Conservation (phyloP, 2,888 invertebrate species). For the Torymus texanus region DNA sequence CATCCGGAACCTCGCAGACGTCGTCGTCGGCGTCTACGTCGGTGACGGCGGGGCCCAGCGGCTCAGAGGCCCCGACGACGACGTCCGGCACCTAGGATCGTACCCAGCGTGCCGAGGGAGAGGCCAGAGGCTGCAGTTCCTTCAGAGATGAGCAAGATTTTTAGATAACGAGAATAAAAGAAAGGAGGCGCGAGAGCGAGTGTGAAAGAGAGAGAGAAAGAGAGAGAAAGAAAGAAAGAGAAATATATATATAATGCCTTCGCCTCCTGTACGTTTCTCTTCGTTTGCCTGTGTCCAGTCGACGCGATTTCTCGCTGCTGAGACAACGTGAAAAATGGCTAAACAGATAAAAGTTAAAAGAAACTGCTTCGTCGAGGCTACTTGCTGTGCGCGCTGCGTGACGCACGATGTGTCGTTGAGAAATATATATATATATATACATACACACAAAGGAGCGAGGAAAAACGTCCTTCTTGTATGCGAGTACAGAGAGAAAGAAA, state of each 20-base stretch:
- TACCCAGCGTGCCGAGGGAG: conserved; percentile 51
- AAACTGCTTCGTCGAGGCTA: conserved; percentile 49
- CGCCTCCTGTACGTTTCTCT: conserved; percentile 61
- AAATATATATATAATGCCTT: conserved; percentile 25
- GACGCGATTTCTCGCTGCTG: neutral
- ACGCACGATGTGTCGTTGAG: conserved; percentile 2
- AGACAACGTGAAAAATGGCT: too few relatives aligned
- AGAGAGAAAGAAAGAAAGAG: too few relatives aligned
- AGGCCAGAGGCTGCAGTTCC: conserved; percentile 73
- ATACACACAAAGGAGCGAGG: conserved; percentile 4
- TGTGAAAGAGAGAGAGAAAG: too few relatives aligned
- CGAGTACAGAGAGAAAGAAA: neutral
- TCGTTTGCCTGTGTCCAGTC: conserved; percentile 45
- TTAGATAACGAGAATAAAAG: too few relatives aligned
- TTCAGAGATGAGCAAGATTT: conserved; percentile 60
- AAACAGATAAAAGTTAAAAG: conserved; percentile 15
- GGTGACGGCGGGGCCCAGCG: conserved; percentile 26
- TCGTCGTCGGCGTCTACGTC: conserved; percentile 51
- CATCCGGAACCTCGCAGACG: conserved; percentile 71
- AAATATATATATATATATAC: too few relatives aligned
- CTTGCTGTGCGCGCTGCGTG: conserved; percentile 17
- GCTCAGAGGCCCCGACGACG: conserved; percentile 63
- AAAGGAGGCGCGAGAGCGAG: too few relatives aligned
- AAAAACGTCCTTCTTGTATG: conserved; percentile 31
- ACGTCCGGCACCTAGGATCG: conserved; percentile 58